phyloP scores from a whole-genome alignment of 2,888 invertebrate species.

The Drosophila dives region DNA sequence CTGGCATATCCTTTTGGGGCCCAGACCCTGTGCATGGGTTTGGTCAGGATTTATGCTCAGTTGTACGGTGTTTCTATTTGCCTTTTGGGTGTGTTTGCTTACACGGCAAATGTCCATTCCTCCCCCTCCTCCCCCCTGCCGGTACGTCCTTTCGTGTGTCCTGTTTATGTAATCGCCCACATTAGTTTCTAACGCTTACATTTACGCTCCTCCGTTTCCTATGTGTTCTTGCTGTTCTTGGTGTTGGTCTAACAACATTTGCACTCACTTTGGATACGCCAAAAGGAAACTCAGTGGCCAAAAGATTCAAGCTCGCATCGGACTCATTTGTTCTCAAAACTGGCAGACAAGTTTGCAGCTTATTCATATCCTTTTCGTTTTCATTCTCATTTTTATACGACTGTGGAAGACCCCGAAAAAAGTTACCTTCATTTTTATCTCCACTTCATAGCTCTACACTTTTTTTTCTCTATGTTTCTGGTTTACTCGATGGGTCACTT shows the following conservation, averaged over 20 bases:
- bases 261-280: slow-evolving; percentile 53
- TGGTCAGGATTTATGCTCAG: slow-evolving; percentile 74
- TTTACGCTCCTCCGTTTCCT: slow-evolving; percentile 14
- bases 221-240: slow-evolving; percentile 20
- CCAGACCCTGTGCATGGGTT: slow-evolving; percentile 56
- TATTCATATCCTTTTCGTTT: slow-evolving; percentile 57
- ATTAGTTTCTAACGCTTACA: slow-evolving; percentile 65
- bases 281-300: slow-evolving; percentile 14
- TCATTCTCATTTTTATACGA: slow-evolving; percentile 1
- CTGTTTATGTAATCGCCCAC: slow-evolving; percentile 80
- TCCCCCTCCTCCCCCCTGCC: slow-evolving; percentile 2
- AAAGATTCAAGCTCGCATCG: slow-evolving; percentile 18
- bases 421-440: slow-evolving; percentile 68
- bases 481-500: slow-evolving; percentile 43
- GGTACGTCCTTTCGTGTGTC: slow-evolving; percentile 76
- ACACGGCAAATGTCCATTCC: slow-evolving; percentile 49
- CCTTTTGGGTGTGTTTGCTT: slow-evolving; percentile 75
- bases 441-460: slow-evolving; percentile 19
- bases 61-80: slow-evolving; percentile 66
- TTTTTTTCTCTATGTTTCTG: slow-evolving; percentile 1
- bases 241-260: slow-evolving; percentile 60
- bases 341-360: slow-evolving; percentile 37
- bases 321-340: slow-evolving; percentile 42
- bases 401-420: background rate
- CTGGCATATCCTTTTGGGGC: slow-evolving; percentile 60